Conservation (phyloP, 2,113 vertebrate species). For the Uropsilus gracilis region DNA sequence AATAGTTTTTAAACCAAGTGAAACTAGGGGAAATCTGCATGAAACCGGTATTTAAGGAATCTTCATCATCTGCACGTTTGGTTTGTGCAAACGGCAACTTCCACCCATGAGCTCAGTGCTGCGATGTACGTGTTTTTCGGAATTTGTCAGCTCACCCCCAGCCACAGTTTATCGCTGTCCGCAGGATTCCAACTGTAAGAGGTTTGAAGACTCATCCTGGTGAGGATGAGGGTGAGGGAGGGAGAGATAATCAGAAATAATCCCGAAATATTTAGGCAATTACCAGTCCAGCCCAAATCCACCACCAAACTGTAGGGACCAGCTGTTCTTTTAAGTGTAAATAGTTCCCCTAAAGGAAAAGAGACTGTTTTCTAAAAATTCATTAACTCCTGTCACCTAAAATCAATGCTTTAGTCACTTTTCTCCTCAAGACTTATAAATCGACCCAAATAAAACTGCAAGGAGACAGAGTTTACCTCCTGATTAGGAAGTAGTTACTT, state of each 20-base stretch:
- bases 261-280: not conserved
- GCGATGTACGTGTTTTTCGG: not conserved
- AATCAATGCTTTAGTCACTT: not conserved
- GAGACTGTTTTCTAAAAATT: conserved; percentile 8
- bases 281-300: not conserved
- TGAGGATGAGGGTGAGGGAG: not conserved
- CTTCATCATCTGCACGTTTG: not conserved
- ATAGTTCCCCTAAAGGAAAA: not conserved
- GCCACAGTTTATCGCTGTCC: not conserved
- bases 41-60: not conserved
- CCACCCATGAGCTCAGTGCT: not conserved
- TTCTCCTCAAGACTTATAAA: not conserved
- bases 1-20: conserved; percentile 13
- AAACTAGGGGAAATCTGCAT: not conserved
- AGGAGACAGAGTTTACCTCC: not conserved
- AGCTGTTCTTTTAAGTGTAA: not conserved
- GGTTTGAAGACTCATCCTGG: not conserved
- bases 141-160: not conserved
- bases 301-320: not conserved
- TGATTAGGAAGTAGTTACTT: not conserved
- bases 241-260: not conserved
- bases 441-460: not conserved
- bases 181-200: not conserved
- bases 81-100: not conserved
- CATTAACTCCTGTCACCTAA: conserved; percentile 28